Conservation (phyloP, 2,113 vertebrate species). For the Anas platyrhynchos region DNA sequence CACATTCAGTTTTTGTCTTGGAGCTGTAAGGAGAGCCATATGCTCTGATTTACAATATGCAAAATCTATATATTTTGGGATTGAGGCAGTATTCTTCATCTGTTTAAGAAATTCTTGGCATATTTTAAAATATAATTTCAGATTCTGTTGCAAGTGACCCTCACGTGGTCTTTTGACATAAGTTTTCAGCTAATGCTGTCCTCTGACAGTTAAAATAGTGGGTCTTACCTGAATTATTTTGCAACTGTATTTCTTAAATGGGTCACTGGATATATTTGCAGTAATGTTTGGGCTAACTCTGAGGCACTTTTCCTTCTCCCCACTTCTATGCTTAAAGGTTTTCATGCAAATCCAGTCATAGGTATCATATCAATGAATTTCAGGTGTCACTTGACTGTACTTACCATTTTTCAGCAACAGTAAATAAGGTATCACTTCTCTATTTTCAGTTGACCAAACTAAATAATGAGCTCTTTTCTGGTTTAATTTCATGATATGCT, state of each 20-base stretch:
- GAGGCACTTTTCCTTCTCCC: neutral
- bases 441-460: neutral
- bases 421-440: neutral
- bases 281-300: neutral
- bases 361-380: neutral
- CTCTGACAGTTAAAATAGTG: neutral
- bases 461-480: neutral
- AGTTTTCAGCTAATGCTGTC: neutral
- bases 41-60: conserved; percentile 46
- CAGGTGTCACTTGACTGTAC: neutral
- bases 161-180: neutral
- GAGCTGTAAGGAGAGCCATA: conserved; percentile 55
- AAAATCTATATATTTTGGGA: conserved; percentile 42
- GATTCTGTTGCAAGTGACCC: neutral
- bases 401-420: neutral
- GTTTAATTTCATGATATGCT: neutral
- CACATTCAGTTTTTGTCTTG: conserved; percentile 1
- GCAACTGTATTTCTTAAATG: neutral
- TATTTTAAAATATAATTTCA: neutral
- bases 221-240: neutral
- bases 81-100: conserved; percentile 2
- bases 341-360: neutral
- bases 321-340: neutral
- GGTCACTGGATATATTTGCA: neutral
- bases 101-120: neutral